These are phyloP conservation scores for Eustalomyia histrio DNA, from an alignment of 2,888 invertebrate species.

Conservation along the genomic window DNA sequence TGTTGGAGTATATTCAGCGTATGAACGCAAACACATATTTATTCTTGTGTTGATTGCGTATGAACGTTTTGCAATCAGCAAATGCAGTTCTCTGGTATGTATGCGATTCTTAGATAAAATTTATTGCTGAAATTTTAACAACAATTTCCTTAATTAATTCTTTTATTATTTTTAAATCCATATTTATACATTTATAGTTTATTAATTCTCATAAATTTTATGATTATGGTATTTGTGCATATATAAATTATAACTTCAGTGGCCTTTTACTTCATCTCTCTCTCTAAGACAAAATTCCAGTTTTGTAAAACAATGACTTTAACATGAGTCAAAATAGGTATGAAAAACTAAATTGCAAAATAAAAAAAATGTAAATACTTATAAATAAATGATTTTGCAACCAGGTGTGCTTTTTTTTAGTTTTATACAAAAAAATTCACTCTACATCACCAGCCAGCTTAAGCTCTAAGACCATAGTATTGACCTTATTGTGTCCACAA, in stretches of 20 bases:
- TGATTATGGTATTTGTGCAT: conserved; percentile 51
- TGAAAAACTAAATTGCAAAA: conserved; percentile 26
- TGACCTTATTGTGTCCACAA: conserved; percentile 65
- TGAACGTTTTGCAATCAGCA: too few relatives aligned
- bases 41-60: too few relatives aligned
- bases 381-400: conserved; percentile 52
- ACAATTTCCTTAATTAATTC: too few relatives aligned
- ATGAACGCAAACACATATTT: too few relatives aligned
- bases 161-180: too few relatives aligned
- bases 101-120: too few relatives aligned
- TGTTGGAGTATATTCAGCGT: too few relatives aligned
- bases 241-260: conserved; percentile 56
- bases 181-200: conserved; percentile 48
- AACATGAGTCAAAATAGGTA: conserved; percentile 60
- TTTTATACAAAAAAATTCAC: conserved; percentile 4
- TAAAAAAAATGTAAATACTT: conserved; percentile 2
- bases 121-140: too few relatives aligned
- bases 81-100: too few relatives aligned
- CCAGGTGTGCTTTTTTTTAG: conserved; percentile 56
- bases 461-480: conserved; percentile 34
- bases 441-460: not conserved
- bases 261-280: not conserved
- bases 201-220: conserved; percentile 56
- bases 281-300: conserved; percentile 43
- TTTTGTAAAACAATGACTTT: conserved; percentile 53